Evolutionary conservation across 1,140 invertebrate species (phyloP), one percentile per base, ranked within the genome.

Genomic region (Eueides isabella): DNA sequence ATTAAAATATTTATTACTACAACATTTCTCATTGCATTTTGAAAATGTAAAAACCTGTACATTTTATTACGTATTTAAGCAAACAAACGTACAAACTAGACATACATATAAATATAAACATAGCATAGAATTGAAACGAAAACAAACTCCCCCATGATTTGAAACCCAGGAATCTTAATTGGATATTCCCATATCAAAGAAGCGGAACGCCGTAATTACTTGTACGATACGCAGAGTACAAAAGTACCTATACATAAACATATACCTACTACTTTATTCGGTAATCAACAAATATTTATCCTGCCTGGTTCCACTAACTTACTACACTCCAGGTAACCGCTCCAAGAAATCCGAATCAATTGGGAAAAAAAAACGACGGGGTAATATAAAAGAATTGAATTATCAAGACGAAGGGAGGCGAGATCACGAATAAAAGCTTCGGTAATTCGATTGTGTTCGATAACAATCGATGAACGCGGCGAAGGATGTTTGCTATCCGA

Each of bases 311-410:
- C 71, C 74, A 78, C 67, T 77, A 67, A 65, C 69, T 71, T 79
- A 86, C 86, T 86, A 87, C 84, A 66, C 55, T 79, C 71, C 76
- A 67, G 79, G 82, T 55, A 23, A 48, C 19, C 48, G 19, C 19
- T 26, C 48, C 82, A 83, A 85, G 82, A 79, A 77, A 71, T 75
- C 76, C 61, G 79, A 87, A 87, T 87, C 86, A 90, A 89, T 89
- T 84, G 86, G 83, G 5, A 78, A 80, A 82, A 87, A 88, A 82
- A 87, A 88, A 89, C 87, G 82, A 82, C 79, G 73, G 82, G 82
- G 85, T 87, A 85, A 86, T 86, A 90, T 89, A 89, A 92, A 89
- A 75, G 87, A 90, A 92, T 90, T 87, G 87, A 90, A 92, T 92
- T 89, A 92, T 92, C 87, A 85, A 86, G 87, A 83, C 78, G 80